Conservation (phyloP, 1,140 invertebrate genomes). For the Oryzaephilus surinamensis region DNA sequence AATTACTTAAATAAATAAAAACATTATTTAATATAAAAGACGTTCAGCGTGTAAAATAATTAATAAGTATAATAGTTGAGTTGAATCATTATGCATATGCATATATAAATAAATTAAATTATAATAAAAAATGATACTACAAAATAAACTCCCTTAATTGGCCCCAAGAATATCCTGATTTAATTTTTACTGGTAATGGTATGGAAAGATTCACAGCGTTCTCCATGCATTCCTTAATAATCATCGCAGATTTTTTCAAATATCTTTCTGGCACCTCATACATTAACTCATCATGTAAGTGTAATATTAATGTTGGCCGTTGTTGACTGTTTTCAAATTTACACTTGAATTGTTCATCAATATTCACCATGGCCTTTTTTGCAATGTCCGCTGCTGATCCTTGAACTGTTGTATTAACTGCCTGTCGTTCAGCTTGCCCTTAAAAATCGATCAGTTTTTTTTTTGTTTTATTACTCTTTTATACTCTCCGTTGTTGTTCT, state of each 20-base stretch:
- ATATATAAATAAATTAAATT: background rate
- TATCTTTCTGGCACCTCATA: slow-evolving; percentile 70
- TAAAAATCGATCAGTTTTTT: no score
- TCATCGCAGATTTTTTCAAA: slow-evolving; percentile 47
- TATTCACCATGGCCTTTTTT: slow-evolving; percentile 78
- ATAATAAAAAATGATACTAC: slow-evolving; percentile 12
- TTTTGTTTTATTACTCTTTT: background rate
- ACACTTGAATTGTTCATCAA: slow-evolving; percentile 48
- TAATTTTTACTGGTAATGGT: slow-evolving; percentile 77
- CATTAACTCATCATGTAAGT: slow-evolving; percentile 94
- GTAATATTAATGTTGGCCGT: slow-evolving; percentile 60
- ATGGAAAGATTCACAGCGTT: slow-evolving; percentile 59
- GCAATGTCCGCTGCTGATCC: slow-evolving; percentile 92
- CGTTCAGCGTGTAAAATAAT: background rate
- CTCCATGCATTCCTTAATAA: slow-evolving; percentile 75
- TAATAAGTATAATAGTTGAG: background rate
- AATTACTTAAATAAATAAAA: no score
- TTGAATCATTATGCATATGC: background rate
- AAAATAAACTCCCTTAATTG: slow-evolving; percentile 34
- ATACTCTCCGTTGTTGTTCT: background rate
- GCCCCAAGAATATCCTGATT: slow-evolving; percentile 73
- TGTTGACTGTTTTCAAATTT: slow-evolving; percentile 31
- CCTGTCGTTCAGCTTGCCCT: slow-evolving; percentile 89
- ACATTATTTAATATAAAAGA: no score
- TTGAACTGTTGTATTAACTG: slow-evolving; percentile 90